Percentiles rank a stretch among this genome's conserved stretches.
These are phyloP conservation scores for Amphipyra tragopoginis DNA, from an alignment of 2,888 invertebrate species.

Conservation along the genomic window DNA sequence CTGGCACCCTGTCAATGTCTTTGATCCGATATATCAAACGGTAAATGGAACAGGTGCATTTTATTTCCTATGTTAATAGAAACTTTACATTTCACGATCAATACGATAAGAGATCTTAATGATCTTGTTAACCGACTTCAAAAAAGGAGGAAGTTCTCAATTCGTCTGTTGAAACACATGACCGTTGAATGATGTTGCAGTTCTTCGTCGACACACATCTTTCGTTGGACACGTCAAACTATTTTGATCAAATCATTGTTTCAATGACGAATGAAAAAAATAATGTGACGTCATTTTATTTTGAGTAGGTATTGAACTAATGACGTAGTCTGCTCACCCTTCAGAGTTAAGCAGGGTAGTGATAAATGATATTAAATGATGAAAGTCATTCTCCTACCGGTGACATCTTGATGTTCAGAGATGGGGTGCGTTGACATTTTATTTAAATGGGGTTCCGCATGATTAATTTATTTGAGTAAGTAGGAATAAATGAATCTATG, in stretches of 20 bases:
- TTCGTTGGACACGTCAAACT: conserved; percentile 63
- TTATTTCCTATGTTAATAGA: conserved; percentile 34
- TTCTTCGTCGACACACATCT: conserved; percentile 59
- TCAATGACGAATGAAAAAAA: neutral
- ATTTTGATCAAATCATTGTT: conserved; percentile 70
- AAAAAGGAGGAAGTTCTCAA: too few relatives aligned
- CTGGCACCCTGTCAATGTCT: too few relatives aligned
- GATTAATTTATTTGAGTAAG: conserved; percentile 46
- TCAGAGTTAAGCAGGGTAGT: conserved; percentile 16
- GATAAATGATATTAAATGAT: conserved; percentile 67
- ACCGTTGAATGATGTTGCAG: conserved; percentile 23
- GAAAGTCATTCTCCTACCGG: conserved; percentile 62
- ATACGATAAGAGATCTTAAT: too few relatives aligned
- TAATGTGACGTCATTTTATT: too few relatives aligned
- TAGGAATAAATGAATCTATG: conserved; percentile 8
- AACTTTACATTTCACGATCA: too few relatives aligned
- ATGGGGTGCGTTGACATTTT: conserved; percentile 47
- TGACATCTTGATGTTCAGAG: conserved; percentile 44
- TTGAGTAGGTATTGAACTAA: neutral
- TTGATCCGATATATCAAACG: too few relatives aligned
- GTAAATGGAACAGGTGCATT: conserved; percentile 16
- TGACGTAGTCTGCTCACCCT: conserved; percentile 31
- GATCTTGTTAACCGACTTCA: too few relatives aligned
- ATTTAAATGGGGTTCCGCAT: conserved; percentile 51
- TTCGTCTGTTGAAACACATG: too few relatives aligned